Conservation (phyloP, 92 coral and sea anemone species). For the Epizoanthus rinbou region DNA sequence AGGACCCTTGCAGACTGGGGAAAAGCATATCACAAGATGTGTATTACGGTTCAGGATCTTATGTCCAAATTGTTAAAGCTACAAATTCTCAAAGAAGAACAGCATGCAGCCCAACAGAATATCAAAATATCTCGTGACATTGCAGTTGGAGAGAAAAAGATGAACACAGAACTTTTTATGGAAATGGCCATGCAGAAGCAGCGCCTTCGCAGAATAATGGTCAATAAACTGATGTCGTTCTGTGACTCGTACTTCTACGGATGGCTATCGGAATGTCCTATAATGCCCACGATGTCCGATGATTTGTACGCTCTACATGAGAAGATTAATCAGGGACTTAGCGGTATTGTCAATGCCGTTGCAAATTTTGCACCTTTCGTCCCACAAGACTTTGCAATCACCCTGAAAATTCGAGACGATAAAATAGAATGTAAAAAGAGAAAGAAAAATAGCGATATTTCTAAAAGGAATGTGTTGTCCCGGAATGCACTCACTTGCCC, state of each 20-base stretch:
- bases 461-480: constrained; percentile 9
- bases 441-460: neutral
- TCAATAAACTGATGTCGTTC: constrained; percentile 56
- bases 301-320: constrained; percentile 56
- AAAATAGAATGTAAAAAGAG: neutral
- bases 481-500: constrained; percentile 44
- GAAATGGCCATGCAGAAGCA: constrained; percentile 54
- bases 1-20: constrained; percentile 58
- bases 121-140: constrained; percentile 32
- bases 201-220: constrained; percentile 62
- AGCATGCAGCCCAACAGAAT: constrained; percentile 36
- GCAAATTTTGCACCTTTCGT: constrained; percentile 57
- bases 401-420: constrained; percentile 7
- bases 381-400: constrained; percentile 54
- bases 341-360: constrained; percentile 57
- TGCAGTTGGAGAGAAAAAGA: neutral
- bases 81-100: constrained; percentile 46
- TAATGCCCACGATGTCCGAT: constrained; percentile 53
- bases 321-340: constrained; percentile 62
- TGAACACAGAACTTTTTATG: constrained; percentile 42
- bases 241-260: constrained; percentile 61
- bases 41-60: constrained; percentile 52
- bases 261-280: constrained; percentile 54
- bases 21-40: constrained; percentile 49
- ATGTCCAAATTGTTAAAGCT: constrained; percentile 42